Conservation (phyloP, 2,113 vertebrate species). For the Albula glossodonta region DNA sequence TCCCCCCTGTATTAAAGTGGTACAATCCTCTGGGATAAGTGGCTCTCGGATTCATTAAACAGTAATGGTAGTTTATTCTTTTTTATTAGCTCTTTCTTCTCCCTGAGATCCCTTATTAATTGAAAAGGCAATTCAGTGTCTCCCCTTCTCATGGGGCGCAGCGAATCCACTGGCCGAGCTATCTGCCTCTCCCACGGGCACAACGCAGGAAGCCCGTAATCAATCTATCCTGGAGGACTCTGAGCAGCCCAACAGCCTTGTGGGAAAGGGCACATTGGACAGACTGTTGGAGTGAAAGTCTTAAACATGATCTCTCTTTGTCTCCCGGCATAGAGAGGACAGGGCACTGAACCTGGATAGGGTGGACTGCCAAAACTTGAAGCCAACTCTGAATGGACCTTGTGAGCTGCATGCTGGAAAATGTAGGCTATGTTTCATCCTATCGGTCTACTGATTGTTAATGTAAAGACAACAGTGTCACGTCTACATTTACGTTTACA, state of each 20-base stretch:
- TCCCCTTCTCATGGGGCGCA: background rate
- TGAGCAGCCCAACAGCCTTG: background rate
- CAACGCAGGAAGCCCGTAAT: background rate
- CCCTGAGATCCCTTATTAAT: background rate
- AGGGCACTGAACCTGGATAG: background rate
- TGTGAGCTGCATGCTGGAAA: background rate
- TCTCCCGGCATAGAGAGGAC: background rate
- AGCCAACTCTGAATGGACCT: background rate
- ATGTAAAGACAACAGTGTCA: background rate
- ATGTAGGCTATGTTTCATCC: background rate
- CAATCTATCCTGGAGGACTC: background rate
- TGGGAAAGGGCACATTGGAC: background rate
- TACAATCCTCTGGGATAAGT: constrained; percentile 5
- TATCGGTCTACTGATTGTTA: background rate
- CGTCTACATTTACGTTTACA: background rate
- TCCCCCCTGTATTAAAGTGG: background rate
- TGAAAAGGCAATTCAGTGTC: background rate
- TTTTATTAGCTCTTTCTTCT: background rate
- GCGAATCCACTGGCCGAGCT: background rate
- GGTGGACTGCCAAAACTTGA: background rate
- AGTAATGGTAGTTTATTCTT: background rate
- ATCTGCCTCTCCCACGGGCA: background rate
- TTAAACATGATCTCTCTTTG: background rate
- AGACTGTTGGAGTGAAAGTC: background rate
- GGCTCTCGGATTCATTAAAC: constrained; percentile 13